phyloP scores from a whole-genome alignment of 2,113 vertebrate genomes.

The Catharus bicknelli region DNA sequence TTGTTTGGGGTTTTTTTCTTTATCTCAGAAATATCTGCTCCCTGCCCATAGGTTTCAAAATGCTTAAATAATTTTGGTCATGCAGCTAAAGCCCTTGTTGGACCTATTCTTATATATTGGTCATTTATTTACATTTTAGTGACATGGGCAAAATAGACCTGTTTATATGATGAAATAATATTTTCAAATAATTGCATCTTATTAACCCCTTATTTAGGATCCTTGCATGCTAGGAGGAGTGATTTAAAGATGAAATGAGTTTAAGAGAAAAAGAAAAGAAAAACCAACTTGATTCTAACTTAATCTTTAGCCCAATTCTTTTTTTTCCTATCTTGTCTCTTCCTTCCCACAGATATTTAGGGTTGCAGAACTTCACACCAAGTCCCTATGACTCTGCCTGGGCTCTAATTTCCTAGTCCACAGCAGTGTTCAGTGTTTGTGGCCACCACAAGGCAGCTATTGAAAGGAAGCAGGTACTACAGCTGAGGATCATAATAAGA shows the following conservation, averaged over 20 bases:
- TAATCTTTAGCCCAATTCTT: conserved; percentile 62
- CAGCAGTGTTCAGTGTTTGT: conserved; percentile 68
- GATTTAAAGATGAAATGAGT: conserved; percentile 22
- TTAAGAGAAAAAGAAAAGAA: background rate
- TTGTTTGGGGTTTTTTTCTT: background rate
- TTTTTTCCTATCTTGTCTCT: conserved; percentile 67
- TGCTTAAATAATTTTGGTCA: background rate
- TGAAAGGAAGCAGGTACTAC: conserved; percentile 68
- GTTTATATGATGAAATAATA: background rate
- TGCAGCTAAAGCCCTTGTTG: background rate
- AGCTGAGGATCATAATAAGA: conserved; percentile 53
- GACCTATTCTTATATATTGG: background rate
- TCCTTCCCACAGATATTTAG: conserved; percentile 69
- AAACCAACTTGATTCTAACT: conserved; percentile 16
- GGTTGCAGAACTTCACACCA: conserved; percentile 69
- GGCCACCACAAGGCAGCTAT: conserved; percentile 67
- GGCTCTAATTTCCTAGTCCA: conserved; percentile 66
- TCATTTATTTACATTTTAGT: background rate
- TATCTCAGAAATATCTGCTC: background rate
- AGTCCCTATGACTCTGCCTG: conserved; percentile 66
- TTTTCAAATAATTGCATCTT: background rate
- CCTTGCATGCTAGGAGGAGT: conserved; percentile 50
- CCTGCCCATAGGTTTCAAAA: background rate
- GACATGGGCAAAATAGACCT: background rate
- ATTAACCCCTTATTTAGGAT: conserved; percentile 34